phyloP scores from a whole-genome alignment of 2,797 vertebrate genomes.

The Danio aesculapii region DNA sequence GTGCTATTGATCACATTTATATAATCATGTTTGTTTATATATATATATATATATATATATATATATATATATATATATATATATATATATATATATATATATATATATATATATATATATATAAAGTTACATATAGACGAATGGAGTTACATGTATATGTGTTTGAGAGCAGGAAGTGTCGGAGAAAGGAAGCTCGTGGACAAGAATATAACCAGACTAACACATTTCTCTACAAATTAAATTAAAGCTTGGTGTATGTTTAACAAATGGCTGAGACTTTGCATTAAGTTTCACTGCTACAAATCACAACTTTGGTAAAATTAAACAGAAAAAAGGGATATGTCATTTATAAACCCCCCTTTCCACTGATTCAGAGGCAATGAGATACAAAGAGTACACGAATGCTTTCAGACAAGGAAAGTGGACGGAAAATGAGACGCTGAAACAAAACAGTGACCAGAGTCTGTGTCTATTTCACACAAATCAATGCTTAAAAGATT shows the following conservation, averaged over 20 bases:
- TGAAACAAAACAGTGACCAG: background rate
- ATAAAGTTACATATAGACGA: no score
- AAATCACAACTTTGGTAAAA: conserved; percentile 54
- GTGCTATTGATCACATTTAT: background rate
- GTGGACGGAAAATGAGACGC: background rate
- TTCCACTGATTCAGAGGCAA: background rate
- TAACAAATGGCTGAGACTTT: conserved; percentile 38
- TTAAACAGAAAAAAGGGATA: conserved; percentile 6
- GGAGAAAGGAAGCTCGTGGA: conserved; percentile 38
- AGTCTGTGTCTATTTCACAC: background rate
- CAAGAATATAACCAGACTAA: background rate
- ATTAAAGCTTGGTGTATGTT: conserved; percentile 41
- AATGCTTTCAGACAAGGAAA: conserved; percentile 27
- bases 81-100: no score
- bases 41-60: no score
- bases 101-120: no score
- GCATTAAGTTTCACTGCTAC: conserved; percentile 47
- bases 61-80: no score
- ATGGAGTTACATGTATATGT: background rate
- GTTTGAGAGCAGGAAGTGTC: conserved; percentile 1
- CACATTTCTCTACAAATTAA: conserved; percentile 3
- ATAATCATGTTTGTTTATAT: no score
- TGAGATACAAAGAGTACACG: background rate
- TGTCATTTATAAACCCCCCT: background rate
- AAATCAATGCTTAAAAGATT: background rate